Evolutionary conservation across 2,113 vertebrate species (phyloP).

Genomic region (Archilochus colubris): DNA sequence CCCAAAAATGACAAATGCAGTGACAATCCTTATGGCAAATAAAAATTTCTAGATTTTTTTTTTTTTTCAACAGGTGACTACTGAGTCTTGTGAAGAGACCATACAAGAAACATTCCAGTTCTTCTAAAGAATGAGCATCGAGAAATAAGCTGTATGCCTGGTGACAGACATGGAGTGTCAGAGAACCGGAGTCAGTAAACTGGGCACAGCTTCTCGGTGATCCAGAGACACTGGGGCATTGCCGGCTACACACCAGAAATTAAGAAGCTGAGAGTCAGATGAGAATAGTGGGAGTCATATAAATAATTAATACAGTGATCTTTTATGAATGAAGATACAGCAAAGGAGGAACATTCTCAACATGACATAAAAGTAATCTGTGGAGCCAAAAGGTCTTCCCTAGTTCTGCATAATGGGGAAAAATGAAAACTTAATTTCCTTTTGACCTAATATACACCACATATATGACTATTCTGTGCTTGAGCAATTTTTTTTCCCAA

Average conservation of each 20-base stretch:
- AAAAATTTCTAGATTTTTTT: neutral
- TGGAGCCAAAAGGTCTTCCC: neutral
- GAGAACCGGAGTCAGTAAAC: neutral
- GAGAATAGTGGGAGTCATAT: neutral
- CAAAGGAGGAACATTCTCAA: neutral
- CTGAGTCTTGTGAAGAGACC: neutral
- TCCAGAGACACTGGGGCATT: neutral
- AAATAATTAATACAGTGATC: neutral
- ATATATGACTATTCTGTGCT: neutral
- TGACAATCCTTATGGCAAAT: neutral
- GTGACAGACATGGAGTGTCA: neutral
- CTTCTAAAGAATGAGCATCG: neutral
- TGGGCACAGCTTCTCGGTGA: neutral
- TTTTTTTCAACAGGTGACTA: neutral
- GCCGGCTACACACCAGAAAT: neutral
- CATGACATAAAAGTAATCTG: neutral
- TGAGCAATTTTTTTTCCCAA: neutral
- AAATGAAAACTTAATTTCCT: neutral
- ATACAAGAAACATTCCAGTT: neutral
- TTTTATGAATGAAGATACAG: neutral
- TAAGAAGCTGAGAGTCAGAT: neutral
- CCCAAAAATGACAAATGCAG: neutral
- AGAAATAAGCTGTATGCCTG: neutral
- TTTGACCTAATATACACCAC: neutral
- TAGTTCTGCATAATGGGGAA: neutral